Conservation (phyloP, 1,140 invertebrate species). For the Heliconius eleuchia region DNA sequence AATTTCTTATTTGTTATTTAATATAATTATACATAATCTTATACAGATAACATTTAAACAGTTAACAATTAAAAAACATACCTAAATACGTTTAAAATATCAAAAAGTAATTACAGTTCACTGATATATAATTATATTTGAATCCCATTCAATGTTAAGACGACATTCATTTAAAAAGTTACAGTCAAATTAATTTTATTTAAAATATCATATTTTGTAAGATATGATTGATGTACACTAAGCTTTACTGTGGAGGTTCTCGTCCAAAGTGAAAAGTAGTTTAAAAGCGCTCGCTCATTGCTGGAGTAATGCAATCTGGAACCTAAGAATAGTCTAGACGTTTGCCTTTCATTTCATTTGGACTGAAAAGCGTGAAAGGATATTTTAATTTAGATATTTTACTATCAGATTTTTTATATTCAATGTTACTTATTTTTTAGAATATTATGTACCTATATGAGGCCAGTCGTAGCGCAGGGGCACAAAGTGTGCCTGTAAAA, state of each 20-base stretch:
- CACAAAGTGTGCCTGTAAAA: too few relatives aligned
- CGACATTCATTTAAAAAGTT: not conserved
- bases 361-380: not conserved
- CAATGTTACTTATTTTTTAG: too few relatives aligned
- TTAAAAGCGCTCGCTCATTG: constrained; percentile 19
- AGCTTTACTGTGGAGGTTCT: not conserved
- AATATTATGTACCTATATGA: too few relatives aligned
- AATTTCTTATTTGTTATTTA: too few relatives aligned
- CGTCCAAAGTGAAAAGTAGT: constrained; percentile 12
- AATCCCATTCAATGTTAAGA: not conserved
- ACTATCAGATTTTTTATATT: too few relatives aligned
- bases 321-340: constrained; percentile 24
- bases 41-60: too few relatives aligned
- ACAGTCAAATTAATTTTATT: not conserved
- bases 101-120: not conserved
- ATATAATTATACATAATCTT: too few relatives aligned
- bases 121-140: not conserved
- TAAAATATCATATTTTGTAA: not conserved
- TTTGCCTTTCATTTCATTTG: constrained; percentile 11
- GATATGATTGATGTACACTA: not conserved
- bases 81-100: not conserved
- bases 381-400: constrained; percentile 7
- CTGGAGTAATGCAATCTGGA: constrained; percentile 27
- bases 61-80: too few relatives aligned
- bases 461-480: too few relatives aligned